These are phyloP conservation scores for Nettapus auritus DNA, from an alignment of 2,113 vertebrate genomes.

Conservation along the genomic window DNA sequence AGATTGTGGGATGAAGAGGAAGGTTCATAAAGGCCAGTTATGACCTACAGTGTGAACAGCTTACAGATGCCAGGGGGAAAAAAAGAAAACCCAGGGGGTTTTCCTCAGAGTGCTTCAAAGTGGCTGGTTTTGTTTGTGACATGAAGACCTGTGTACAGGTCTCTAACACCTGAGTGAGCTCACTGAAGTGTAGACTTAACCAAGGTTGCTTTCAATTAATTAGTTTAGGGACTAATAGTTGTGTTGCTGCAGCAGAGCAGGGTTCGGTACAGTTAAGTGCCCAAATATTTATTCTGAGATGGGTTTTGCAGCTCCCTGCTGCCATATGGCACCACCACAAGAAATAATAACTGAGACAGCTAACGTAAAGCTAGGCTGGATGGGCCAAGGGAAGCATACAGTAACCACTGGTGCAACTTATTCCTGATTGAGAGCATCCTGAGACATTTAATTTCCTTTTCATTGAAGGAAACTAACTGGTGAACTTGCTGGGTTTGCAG, in stretches of 20 bases:
- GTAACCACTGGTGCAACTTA: not conserved
- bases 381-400: not conserved
- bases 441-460: not conserved
- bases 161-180: too few species aligned
- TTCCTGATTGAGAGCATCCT: not conserved
- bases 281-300: not conserved
- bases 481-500: not conserved
- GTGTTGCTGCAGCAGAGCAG: not conserved
- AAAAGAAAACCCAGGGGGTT: not conserved
- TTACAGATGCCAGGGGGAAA: not conserved
- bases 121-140: not conserved
- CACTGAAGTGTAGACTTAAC: not conserved
- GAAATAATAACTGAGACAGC: not conserved
- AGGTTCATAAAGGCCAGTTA: not conserved
- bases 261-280: not conserved
- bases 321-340: not conserved
- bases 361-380: not conserved
- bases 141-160: not conserved
- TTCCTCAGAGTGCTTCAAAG: not conserved
- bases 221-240: not conserved
- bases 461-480: not conserved
- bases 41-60: not conserved
- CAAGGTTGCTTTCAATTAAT: not conserved
- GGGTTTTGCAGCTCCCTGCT: not conserved
- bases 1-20: not conserved